These are phyloP conservation scores for Drosophila tanythrix DNA, from an alignment of 2,888 invertebrate species.

Conservation along the genomic window DNA sequence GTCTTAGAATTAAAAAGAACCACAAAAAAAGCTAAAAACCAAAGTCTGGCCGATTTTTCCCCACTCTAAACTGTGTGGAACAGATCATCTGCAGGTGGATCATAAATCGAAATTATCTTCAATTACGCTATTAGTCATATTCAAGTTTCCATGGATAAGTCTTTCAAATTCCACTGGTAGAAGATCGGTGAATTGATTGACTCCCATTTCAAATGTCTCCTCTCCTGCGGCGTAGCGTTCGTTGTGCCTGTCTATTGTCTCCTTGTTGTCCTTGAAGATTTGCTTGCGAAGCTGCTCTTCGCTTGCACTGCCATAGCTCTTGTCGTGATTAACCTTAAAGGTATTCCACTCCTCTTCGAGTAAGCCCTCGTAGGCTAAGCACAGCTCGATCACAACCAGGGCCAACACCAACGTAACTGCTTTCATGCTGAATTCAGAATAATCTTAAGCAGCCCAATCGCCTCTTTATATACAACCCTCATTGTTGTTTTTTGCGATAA, in stretches of 20 bases:
- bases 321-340: conserved; percentile 86
- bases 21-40: no score
- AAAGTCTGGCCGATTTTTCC: no score
- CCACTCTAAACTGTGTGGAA: no score
- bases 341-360: conserved; percentile 21
- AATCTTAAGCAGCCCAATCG: neutral
- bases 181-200: conserved; percentile 95
- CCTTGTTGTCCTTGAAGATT: conserved; percentile 92
- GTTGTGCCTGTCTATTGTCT: conserved; percentile 93
- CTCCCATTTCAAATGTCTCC: conserved; percentile 88
- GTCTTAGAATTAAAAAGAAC: no score
- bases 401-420: conserved; percentile 5
- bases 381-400: neutral
- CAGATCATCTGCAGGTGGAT: no score
- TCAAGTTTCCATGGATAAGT: conserved; percentile 79
- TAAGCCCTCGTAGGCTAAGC: neutral
- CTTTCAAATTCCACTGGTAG: conserved; percentile 90
- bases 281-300: conserved; percentile 94
- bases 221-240: conserved; percentile 88
- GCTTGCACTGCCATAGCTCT: conserved; percentile 87
- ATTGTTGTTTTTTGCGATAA: no score
- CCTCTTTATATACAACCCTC: conserved; percentile 82
- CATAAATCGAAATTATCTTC: conserved; percentile 69
- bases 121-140: conserved; percentile 25
- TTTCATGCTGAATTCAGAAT: conserved; percentile 22